phyloP scores from a whole-genome alignment of 1,140 invertebrate genomes.

The Matsumurasca onukii region DNA sequence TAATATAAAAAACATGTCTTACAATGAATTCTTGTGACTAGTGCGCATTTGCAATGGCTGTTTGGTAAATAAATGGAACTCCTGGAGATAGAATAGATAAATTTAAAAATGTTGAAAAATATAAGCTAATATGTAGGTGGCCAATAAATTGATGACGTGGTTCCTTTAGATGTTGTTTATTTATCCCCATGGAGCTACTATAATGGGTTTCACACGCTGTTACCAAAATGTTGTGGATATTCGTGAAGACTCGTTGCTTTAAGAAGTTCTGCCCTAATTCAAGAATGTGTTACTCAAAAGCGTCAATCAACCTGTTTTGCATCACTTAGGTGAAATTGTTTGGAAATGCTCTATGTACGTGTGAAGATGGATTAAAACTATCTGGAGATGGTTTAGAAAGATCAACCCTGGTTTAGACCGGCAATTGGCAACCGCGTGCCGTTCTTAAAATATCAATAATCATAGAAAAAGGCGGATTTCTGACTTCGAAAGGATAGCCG shows the following conservation, averaged over 20 bases:
- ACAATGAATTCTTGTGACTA: too few species aligned
- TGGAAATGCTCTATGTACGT: constrained; percentile 39
- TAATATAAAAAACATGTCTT: background rate
- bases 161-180: constrained; percentile 44
- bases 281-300: constrained; percentile 30
- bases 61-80: background rate
- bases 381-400: too few species aligned
- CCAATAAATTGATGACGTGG: constrained; percentile 37
- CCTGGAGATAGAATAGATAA: background rate
- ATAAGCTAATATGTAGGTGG: constrained; percentile 38
- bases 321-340: too few species aligned
- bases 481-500: too few species aligned
- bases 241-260: constrained; percentile 49
- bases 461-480: too few species aligned
- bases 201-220: constrained; percentile 52
- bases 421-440: too few species aligned
- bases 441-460: too few species aligned
- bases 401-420: constrained; percentile 40
- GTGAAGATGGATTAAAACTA: constrained; percentile 34
- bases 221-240: constrained; percentile 51
- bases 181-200: constrained; percentile 47
- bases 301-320: constrained; percentile 39
- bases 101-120: background rate
- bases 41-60: background rate
- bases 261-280: constrained; percentile 43